Base-by-base conservation (phyloP, 53 echinoderm and acorn worm genomes). In the Apostichopus leukothele region DNA sequence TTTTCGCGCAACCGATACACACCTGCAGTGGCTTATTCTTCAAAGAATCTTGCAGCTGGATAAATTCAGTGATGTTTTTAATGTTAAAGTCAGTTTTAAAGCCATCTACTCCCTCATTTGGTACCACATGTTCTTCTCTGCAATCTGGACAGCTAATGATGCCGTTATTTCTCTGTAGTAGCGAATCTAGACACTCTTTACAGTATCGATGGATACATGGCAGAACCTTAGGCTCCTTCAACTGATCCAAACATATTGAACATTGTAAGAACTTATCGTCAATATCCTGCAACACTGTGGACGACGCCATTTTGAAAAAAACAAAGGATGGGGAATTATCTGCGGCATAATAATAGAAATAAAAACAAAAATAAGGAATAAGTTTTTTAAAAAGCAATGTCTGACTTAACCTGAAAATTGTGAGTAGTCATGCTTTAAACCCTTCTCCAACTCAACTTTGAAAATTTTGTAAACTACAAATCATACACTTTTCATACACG, bases 211-310 rank as follows among this genome's bases (percentile, higher is more conserved):
- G 79, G 6, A 79, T 25, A 52, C 79, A 79, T 8, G 79, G 79
- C 23, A 84, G 27, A 22, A 26, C 21, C 60, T 84, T 84, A 4
- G 61, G 84, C n/a, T 84, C 84, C 11, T 84, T 60, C 12, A 84
- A 13, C 61, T 84, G 84, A 55, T 63, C 84, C 84, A 84, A 22
- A 84, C 84, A 63, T 13, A 84, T 84, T 5, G 84, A 84, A 66
- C 84, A 84, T 14, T 60, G 67, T 6, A 57, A 25, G 61, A 84
- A 84, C 26, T 61, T 84, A 26, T 84, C 84, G 0, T 84, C 84
- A 20, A 84, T 84, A n/a, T 84, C 84, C 14, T 84, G 22, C 66
- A 84, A 61, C 4, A 55, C 55, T 9, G 66, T 55, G n/a, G 63
- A 7, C n/a, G 19, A 60, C 21, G 84, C 84, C 84, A 84, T 84